These are phyloP conservation scores for Orussus abietinus DNA, from an alignment of 1,140 invertebrate species.

Conservation along the genomic window DNA sequence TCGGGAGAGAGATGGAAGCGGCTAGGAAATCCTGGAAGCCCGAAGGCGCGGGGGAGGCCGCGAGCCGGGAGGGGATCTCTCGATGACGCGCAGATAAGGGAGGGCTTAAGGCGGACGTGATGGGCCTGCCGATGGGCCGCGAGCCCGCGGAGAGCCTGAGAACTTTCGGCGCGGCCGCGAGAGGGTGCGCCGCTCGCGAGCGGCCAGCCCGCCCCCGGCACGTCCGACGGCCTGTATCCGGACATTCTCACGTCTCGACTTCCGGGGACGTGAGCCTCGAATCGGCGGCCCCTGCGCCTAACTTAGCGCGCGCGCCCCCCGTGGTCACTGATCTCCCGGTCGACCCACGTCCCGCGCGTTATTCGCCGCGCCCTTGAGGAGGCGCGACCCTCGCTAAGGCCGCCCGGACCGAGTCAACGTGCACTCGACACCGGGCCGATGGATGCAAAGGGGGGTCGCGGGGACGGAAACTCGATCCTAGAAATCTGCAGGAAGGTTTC, in stretches of 20 bases:
- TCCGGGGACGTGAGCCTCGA: slow-evolving; percentile 48
- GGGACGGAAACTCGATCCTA: too few relatives aligned
- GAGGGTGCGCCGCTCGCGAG: slow-evolving; percentile 15
- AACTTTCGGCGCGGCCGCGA: slow-evolving; percentile 43
- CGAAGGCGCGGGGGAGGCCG: slow-evolving; percentile 17
- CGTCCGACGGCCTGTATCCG: slow-evolving; percentile 43
- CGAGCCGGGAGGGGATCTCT: slow-evolving; percentile 29
- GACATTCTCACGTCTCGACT: slow-evolving; percentile 43
- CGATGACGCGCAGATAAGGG: slow-evolving; percentile 53
- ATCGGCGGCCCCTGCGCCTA: slow-evolving; percentile 24
- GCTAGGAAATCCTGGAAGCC: background rate
- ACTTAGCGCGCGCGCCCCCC: slow-evolving; percentile 18
- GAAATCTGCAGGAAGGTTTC: too few relatives aligned
- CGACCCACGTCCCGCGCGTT: too few relatives aligned
- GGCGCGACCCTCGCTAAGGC: slow-evolving; percentile 1
- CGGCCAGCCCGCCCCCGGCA: slow-evolving; percentile 17
- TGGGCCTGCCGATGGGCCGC: slow-evolving; percentile 47
- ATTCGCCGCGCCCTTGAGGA: too few relatives aligned
- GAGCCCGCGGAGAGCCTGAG: slow-evolving; percentile 43
- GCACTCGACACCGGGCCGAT: too few relatives aligned
- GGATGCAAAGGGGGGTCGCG: too few relatives aligned
- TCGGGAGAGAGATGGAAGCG: too few relatives aligned
- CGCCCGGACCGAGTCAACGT: too few relatives aligned
- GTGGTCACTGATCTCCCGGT: slow-evolving; percentile 37
- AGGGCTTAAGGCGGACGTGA: slow-evolving; percentile 51